A percentile compares a stretch with the other conserved stretches of the same genome.
phyloP scores from a whole-genome alignment of 2,888 invertebrate genomes.

The Onchidella celtica region DNA sequence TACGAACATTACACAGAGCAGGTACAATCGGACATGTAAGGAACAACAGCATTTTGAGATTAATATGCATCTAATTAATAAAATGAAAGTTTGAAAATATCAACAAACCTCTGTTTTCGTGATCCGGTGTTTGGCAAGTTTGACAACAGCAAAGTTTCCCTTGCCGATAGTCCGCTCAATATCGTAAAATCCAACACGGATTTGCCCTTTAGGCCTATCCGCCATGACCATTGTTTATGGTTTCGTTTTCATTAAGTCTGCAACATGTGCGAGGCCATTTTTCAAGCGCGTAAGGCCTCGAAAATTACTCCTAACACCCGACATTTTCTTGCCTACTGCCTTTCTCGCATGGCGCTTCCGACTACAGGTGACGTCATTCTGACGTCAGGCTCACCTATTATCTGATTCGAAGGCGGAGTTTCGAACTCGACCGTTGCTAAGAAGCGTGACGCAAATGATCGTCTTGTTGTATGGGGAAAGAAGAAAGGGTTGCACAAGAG shows the following conservation, averaged over 20 bases:
- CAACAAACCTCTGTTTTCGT: conserved; percentile 96
- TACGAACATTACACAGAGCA: too few relatives aligned
- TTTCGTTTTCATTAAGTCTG: conserved; percentile 33
- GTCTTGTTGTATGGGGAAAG: not conserved
- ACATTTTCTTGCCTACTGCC: conserved; percentile 55
- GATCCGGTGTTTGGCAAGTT: conserved; percentile 98
- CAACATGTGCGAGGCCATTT: conserved; percentile 48
- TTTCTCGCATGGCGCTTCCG: conserved; percentile 55
- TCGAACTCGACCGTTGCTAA: conserved; percentile 74
- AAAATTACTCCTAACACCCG: conserved; percentile 49
- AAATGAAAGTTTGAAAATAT: not conserved
- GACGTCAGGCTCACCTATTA: conserved; percentile 58
- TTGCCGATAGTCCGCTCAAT: conserved; percentile 98
- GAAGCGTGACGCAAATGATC: conserved; percentile 53
- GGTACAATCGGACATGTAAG: too few relatives aligned
- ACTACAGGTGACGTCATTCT: conserved; percentile 55
- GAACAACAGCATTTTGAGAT: too few relatives aligned
- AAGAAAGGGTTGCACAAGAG: not conserved
- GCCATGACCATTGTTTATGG: conserved; percentile 57
- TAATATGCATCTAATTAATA: too few relatives aligned
- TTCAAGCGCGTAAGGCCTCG: conserved; percentile 56
- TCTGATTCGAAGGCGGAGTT: conserved; percentile 65
- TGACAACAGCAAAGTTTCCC: conserved; percentile 99
- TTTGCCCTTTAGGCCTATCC: conserved; percentile 56
- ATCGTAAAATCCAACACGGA: conserved; percentile 95